Evolutionary conservation across 2,113 vertebrate genomes (phyloP).

Genomic region (Grammomys dolichurus): DNA sequence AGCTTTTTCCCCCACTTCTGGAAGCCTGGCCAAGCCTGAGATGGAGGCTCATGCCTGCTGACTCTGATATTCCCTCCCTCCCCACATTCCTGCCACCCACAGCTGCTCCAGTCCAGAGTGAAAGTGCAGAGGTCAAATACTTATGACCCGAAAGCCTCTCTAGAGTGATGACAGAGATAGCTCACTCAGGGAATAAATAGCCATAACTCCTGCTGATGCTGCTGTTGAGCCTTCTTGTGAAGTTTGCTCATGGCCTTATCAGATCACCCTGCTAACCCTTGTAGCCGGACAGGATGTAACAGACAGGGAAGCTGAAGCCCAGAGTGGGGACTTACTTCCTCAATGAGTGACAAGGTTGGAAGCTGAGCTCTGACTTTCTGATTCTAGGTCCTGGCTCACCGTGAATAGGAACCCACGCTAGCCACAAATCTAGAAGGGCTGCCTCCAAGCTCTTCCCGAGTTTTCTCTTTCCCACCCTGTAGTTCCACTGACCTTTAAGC

Average conservation of each 20-base stretch:
- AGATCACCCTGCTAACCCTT: neutral
- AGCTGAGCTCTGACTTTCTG: neutral
- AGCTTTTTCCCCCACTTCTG: neutral
- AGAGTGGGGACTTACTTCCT: neutral
- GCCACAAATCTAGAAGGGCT: neutral
- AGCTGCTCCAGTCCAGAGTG: conserved; percentile 57
- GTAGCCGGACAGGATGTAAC: neutral
- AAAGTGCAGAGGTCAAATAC: conserved; percentile 77
- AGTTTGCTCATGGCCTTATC: neutral
- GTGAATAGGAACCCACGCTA: neutral
- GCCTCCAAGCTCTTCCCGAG: neutral
- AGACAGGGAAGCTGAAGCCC: conserved; percentile 13
- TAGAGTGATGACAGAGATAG: conserved; percentile 40
- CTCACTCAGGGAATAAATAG: conserved; percentile 61
- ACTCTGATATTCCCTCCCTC: conserved; percentile 54
- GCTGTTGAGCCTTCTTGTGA: conserved; percentile 26
- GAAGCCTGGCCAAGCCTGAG: conserved; percentile 65
- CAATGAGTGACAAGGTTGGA: neutral
- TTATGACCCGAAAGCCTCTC: conserved; percentile 65
- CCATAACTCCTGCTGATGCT: neutral
- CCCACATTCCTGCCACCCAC: conserved; percentile 73
- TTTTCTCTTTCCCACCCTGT: neutral
- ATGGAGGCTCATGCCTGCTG: conserved; percentile 44
- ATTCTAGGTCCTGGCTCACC: neutral
- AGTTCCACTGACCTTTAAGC: neutral